Evolutionary conservation across 2,113 vertebrate species (phyloP).

Genomic region (Spilogale gracilis): DNA sequence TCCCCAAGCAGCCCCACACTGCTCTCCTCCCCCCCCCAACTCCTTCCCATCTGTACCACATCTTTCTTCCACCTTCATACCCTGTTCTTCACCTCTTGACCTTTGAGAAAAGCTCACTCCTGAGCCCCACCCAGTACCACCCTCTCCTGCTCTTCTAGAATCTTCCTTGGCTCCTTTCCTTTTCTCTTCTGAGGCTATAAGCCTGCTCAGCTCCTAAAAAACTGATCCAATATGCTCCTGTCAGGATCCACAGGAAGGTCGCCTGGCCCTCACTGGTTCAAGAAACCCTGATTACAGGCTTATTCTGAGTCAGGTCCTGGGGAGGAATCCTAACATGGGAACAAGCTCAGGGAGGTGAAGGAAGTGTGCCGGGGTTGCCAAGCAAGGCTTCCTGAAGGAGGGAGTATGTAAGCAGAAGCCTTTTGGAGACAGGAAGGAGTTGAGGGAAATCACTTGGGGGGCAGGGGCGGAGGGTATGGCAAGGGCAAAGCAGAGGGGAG

Average conservation of each 20-base stretch:
- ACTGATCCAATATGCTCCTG: fast-evolving
- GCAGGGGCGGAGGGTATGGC: neutral
- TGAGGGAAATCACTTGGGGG: no score
- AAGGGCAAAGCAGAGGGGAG: neutral
- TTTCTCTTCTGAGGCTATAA: neutral
- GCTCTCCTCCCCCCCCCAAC: neutral
- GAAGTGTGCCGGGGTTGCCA: no score
- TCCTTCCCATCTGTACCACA: neutral
- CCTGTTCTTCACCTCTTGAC: neutral
- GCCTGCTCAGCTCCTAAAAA: neutral
- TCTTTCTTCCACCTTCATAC: neutral
- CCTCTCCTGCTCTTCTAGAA: slow-evolving; percentile 7
- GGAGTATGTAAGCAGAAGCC: neutral
- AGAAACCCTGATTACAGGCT: fast-evolving
- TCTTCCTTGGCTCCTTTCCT: neutral
- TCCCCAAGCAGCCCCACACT: neutral
- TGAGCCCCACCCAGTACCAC: neutral
- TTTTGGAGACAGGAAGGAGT: neutral
- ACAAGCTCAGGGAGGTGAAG: neutral
- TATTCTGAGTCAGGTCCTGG: neutral
- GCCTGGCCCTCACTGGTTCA: neutral
- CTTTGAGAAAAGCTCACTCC: neutral
- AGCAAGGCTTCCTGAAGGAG: neutral
- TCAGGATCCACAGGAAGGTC: neutral
- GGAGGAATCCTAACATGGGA: neutral